phyloP scores from a whole-genome alignment of 2,888 invertebrate species.

The Labia minor region DNA sequence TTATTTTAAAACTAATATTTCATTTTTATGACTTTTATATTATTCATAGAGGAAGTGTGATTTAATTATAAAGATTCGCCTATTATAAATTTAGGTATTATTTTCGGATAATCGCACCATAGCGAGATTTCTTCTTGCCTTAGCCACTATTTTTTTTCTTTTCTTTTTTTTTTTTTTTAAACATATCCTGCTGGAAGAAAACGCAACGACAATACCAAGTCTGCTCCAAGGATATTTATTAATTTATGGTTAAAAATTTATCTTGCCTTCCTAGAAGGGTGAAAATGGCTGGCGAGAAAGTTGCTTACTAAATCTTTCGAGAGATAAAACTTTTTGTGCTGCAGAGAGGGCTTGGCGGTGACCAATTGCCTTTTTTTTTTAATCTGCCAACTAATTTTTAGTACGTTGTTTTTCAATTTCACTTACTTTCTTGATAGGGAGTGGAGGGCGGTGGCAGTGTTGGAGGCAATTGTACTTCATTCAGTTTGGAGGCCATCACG shows the following conservation, averaged over 20 bases:
- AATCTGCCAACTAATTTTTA: not conserved
- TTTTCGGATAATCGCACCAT: no score
- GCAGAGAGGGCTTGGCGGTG: not conserved
- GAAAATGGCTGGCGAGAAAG: constrained; percentile 7
- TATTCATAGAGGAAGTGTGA: no score
- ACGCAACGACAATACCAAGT: not conserved
- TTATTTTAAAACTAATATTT: no score
- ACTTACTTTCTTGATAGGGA: not conserved
- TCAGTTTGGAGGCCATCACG: constrained; percentile 3
- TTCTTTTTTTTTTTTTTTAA: no score
- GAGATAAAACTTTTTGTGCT: not conserved
- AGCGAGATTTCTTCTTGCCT: no score
- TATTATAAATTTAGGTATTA: no score
- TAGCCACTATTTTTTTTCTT: no score
- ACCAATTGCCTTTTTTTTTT: not conserved
- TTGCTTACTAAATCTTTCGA: constrained; percentile 2
- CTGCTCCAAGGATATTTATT: not conserved
- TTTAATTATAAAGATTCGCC: no score
- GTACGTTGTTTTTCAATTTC: not conserved
- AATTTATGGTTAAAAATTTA: not conserved
- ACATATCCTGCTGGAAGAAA: not conserved
- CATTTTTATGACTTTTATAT: no score
- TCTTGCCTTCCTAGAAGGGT: not conserved
- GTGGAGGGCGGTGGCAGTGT: not conserved
- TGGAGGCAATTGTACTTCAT: not conserved